Base-by-base conservation (phyloP, 2,888 invertebrate species). In the Mimumesa dahlbomi region DNA sequence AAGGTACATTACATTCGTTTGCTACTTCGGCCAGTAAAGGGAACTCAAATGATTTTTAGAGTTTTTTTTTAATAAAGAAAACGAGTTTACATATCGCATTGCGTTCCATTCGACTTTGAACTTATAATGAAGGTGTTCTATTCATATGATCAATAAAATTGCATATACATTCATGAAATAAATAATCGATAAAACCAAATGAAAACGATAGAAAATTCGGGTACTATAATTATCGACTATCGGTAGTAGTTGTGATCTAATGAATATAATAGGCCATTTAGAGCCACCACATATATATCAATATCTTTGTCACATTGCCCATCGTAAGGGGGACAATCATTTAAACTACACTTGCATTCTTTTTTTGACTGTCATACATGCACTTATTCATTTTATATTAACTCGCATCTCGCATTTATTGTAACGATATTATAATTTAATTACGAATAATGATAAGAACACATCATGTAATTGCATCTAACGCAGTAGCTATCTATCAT, bases 381-480 rank as follows among this genome's bases (percentile, higher is more conserved):
- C 71, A 63, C 19, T 13, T 66, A 43, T 43, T 34, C 49, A 42
- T 45, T 50, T 59, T 50, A 59, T 64, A 61, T 50, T 59, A 53
- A 31, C 42, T 57, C 61, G 63, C 62, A 56, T 48, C 31, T 66
- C 18, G 43, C 36, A 36, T 66, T 76, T 65, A 65, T 72, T 64
- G 40, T 71, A 73, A 75, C 52, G 48, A 68, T 43, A 49, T 79
- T 74, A 77, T 71, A 73, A 58, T 81, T 56, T 73, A 78, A 77
- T 75, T 71, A 78, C 54, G 74, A 79, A 75, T 79, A 80, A 81
- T 79, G 73, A 84, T 85, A 82, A 82, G 84, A 85, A 85, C 85
- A 84, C 83, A 82, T 83, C 42, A 50, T 85, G 82, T 80, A 78
- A 79, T 81, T 71, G 70, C 77, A 79, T 77, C 81, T 77, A 82